Conservation (phyloP, 35 echinoderm and acorn worm species). For the Acanthaster planci region DNA sequence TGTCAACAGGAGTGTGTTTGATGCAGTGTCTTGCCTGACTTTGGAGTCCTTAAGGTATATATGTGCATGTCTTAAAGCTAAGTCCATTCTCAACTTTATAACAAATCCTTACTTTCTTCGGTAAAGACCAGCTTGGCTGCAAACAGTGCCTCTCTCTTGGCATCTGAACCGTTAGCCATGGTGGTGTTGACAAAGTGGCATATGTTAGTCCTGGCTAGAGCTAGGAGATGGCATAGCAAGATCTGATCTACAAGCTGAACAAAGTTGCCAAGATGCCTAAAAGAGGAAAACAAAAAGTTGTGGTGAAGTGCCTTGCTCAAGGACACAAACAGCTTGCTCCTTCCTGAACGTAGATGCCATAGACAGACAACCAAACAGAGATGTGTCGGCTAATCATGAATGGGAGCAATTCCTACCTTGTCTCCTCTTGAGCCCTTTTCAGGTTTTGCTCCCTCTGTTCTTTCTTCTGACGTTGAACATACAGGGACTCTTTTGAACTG, state of each 20-base stretch:
- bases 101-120: constrained; percentile 56
- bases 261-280: constrained; percentile 87
- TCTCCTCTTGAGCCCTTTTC: constrained; percentile 76
- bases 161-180: constrained; percentile 55
- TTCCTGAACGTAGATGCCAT: no score
- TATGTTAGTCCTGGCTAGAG: constrained; percentile 78
- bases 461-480: constrained; percentile 92
- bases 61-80: no score
- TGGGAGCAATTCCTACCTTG: constrained; percentile 51
- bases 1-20: no score
- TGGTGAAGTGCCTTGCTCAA: no score
- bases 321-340: no score
- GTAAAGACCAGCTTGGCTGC: constrained; percentile 77
- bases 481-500: constrained; percentile 94
- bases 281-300: background rate
- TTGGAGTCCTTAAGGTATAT: no score
- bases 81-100: background rate
- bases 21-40: no score
- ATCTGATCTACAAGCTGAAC: constrained; percentile 92
- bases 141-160: constrained; percentile 73
- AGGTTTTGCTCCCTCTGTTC: constrained; percentile 91
- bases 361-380: no score
- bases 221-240: constrained; percentile 76
- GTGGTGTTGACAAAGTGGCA: constrained; percentile 79
- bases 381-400: background rate